Evolutionary conservation across 2,113 vertebrate genomes (phyloP).

Genomic region (Vulpes lagopus): DNA sequence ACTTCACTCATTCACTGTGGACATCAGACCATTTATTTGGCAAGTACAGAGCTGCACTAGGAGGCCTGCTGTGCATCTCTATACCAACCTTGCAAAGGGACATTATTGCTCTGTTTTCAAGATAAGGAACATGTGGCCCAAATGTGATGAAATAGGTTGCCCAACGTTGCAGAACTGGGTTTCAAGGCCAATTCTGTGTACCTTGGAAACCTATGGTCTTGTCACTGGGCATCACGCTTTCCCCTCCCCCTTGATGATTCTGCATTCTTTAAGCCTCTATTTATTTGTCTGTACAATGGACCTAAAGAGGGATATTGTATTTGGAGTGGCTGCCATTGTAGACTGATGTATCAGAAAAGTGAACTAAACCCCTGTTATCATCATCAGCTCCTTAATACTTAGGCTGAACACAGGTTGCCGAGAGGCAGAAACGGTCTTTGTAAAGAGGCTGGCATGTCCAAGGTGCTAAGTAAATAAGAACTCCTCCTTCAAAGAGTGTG

Average conservation of each 20-base stretch:
- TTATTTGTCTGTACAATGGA: neutral
- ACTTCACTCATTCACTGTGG: neutral
- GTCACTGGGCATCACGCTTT: neutral
- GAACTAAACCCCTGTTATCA: neutral
- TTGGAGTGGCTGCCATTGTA: neutral
- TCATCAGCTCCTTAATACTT: neutral
- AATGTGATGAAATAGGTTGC: neutral
- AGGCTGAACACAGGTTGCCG: neutral
- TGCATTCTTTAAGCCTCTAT: neutral
- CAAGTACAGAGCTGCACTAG: neutral
- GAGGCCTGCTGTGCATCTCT: neutral
- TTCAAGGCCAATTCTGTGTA: neutral
- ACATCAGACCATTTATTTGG: neutral
- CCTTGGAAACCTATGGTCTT: neutral
- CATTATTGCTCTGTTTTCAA: neutral
- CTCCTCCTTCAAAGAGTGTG: neutral
- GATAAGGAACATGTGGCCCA: neutral
- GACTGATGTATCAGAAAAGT: neutral
- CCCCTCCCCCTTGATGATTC: neutral
- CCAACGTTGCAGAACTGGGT: neutral
- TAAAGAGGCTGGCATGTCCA: neutral
- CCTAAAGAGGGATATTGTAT: neutral
- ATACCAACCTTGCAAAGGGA: neutral
- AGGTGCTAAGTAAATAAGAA: neutral
- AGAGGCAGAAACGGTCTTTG: neutral